phyloP scores from a whole-genome alignment of 2,113 vertebrate genomes.

The Rhinolophus sinicus region DNA sequence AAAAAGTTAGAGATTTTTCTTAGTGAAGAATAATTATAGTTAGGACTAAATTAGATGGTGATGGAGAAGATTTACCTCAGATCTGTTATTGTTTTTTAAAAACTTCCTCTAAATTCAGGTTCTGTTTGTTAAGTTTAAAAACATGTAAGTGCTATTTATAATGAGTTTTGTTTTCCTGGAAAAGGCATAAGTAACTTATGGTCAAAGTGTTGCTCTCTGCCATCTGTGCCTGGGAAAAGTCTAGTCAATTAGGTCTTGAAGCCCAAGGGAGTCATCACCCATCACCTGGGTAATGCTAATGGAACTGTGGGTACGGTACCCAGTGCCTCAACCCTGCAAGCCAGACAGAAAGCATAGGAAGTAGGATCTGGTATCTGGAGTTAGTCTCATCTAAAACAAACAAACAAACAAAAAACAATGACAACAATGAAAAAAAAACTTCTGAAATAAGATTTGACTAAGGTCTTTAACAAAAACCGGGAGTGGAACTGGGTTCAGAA shows the following conservation, averaged over 20 bases:
- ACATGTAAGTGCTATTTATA: neutral
- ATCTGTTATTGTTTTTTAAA: neutral
- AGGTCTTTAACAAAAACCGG: neutral
- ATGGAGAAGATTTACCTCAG: neutral
- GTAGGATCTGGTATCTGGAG: neutral
- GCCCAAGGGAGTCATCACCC: no score
- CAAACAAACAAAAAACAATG: neutral
- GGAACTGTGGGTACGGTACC: neutral
- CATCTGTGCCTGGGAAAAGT: neutral
- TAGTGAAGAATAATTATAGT: slow-evolving; percentile 2
- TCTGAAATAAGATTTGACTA: neutral
- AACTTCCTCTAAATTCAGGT: neutral
- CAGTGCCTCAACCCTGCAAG: neutral
- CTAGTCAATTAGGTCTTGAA: neutral
- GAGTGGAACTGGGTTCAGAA: neutral
- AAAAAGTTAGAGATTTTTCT: neutral
- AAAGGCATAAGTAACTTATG: neutral
- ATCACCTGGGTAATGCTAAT: neutral
- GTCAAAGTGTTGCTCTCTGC: neutral
- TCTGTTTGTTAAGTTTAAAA: slow-evolving; percentile 1
- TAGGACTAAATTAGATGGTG: neutral
- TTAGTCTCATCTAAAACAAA: neutral
- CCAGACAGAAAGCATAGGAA: neutral
- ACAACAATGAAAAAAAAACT: neutral
- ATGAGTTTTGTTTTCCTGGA: neutral